These are phyloP conservation scores for Agapornis canus DNA, from an alignment of 2,797 vertebrate species.

Conservation along the genomic window DNA sequence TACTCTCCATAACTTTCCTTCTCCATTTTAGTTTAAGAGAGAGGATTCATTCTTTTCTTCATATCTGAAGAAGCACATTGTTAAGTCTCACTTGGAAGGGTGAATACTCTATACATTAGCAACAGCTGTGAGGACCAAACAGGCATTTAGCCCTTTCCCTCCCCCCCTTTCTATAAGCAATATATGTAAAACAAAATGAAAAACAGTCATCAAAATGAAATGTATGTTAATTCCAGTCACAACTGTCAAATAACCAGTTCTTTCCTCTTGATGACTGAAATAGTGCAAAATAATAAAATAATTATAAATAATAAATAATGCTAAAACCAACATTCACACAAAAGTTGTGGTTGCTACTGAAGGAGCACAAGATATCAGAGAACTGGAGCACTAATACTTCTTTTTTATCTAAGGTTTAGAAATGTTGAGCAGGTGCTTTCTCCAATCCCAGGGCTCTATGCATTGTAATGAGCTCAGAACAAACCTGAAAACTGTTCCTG, in stretches of 20 bases:
- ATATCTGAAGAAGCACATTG: not conserved
- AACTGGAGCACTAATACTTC: fast-evolving
- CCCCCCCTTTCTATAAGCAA: not conserved
- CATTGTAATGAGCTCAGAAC: not conserved
- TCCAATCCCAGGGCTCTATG: not conserved
- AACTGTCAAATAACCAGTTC: not conserved
- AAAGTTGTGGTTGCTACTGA: not conserved
- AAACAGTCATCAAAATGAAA: not conserved
- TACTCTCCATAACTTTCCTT: not conserved
- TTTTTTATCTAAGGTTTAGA: not conserved
- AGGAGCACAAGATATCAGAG: not conserved
- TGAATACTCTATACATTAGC: not conserved
- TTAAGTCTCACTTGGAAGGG: not conserved
- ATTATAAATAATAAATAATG: not conserved
- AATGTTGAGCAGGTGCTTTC: not conserved
- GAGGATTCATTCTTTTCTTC: not conserved
- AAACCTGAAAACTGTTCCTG: not conserved
- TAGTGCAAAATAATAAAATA: constrained; percentile 26
- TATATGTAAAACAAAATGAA: not conserved
- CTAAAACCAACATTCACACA: constrained; percentile 41
- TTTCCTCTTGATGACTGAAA: constrained; percentile 58
- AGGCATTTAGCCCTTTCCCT: not conserved
- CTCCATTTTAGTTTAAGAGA: not conserved
- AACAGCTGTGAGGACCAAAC: not conserved
- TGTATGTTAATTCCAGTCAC: not conserved